Conservation (phyloP, 1,140 invertebrate genomes). For the Eumaeus atala region DNA sequence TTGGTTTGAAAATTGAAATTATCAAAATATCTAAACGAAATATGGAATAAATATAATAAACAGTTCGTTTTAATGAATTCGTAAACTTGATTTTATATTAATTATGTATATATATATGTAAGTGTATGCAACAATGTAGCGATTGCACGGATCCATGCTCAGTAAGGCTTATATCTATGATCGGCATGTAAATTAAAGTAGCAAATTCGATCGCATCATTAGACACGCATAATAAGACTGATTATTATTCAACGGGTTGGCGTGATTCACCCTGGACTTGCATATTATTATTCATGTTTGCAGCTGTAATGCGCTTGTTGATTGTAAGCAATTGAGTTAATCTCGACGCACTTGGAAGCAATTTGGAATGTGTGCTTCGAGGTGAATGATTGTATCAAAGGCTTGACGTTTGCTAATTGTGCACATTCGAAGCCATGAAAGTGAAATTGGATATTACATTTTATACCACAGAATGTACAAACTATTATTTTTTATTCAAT, state of each 20-base stretch:
- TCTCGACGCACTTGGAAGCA: slow-evolving; percentile 6
- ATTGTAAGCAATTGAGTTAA: slow-evolving; percentile 23
- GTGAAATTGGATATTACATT: too few species aligned
- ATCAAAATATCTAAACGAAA: background rate
- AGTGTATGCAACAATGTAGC: too few species aligned
- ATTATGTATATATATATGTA: too few species aligned
- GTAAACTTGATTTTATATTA: too few species aligned
- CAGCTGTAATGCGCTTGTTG: slow-evolving; percentile 17
- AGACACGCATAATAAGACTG: background rate
- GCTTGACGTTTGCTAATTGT: slow-evolving; percentile 6
- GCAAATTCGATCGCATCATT: slow-evolving; percentile 1
- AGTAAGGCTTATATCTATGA: background rate
- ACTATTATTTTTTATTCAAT: too few species aligned
- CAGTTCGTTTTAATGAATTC: too few species aligned
- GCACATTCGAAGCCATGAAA: background rate
- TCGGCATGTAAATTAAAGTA: slow-evolving; percentile 1
- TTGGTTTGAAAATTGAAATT: background rate
- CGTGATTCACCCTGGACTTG: background rate
- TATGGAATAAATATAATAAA: background rate
- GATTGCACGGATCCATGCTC: too few species aligned
- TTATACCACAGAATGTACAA: too few species aligned
- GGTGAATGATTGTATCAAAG: slow-evolving; percentile 10
- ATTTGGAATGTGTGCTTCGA: slow-evolving; percentile 11
- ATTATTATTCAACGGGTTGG: slow-evolving; percentile 18
- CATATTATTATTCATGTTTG: slow-evolving; percentile 17